These are phyloP conservation scores for Cephus pulcher DNA, from an alignment of 2,888 invertebrate genomes.

Conservation along the genomic window DNA sequence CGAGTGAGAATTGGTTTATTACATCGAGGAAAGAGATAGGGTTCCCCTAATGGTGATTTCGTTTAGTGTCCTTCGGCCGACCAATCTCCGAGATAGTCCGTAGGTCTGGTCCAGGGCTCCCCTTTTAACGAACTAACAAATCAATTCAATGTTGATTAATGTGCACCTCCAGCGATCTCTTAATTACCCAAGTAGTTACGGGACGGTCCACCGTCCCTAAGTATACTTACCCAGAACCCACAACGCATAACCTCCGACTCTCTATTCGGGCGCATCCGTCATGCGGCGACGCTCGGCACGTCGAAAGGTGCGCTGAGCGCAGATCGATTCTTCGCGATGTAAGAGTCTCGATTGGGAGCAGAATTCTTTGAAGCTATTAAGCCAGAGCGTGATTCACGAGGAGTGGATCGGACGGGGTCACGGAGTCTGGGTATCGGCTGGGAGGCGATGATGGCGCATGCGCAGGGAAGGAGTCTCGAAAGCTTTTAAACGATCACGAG, in stretches of 20 bases:
- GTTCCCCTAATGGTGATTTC: slow-evolving; percentile 46
- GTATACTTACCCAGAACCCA: background rate
- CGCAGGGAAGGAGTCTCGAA: slow-evolving; percentile 31
- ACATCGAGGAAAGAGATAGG: slow-evolving; percentile 46
- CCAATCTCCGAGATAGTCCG: background rate
- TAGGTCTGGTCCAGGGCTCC: background rate
- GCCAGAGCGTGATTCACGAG: slow-evolving; percentile 34
- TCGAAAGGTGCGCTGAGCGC: background rate
- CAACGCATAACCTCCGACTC: background rate
- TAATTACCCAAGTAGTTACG: slow-evolving; percentile 56
- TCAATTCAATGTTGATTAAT: slow-evolving; percentile 61
- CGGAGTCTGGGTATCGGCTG: background rate
- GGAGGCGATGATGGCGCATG: slow-evolving; percentile 19
- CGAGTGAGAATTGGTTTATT: slow-evolving; percentile 55
- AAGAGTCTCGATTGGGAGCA: slow-evolving; percentile 7
- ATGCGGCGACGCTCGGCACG: background rate
- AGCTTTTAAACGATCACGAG: slow-evolving; percentile 51
- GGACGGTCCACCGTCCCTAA: slow-evolving; percentile 42
- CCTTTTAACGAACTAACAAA: slow-evolving; percentile 53
- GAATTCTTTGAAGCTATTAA: slow-evolving; percentile 43
- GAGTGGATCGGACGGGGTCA: background rate
- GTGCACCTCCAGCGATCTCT: slow-evolving; percentile 45
- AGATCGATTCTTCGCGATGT: background rate
- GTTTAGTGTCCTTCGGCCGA: slow-evolving; percentile 23
- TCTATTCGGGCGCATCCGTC: background rate